phyloP scores from a whole-genome alignment of 2,888 invertebrate genomes.

The Lycaena phlaeas region DNA sequence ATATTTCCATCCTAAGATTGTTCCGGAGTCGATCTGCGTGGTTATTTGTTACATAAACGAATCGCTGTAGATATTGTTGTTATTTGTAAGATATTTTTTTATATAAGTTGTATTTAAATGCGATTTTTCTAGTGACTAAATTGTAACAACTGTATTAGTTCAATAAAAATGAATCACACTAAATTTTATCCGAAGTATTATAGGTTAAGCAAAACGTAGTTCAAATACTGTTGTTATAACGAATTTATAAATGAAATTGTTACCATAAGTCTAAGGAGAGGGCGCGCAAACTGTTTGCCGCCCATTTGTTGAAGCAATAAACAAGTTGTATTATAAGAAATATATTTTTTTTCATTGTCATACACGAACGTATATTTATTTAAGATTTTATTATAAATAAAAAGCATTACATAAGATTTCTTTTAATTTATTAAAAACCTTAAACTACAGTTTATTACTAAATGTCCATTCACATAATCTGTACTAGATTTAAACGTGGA shows the following conservation, averaged over 20 bases:
- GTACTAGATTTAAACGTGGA: conserved; percentile 53
- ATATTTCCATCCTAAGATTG: background rate
- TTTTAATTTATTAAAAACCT: conserved; percentile 64
- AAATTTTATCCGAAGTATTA: conserved; percentile 48
- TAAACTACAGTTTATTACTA: conserved; percentile 60
- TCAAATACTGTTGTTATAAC: conserved; percentile 46
- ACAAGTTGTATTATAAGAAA: conserved; percentile 1
- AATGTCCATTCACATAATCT: conserved; percentile 46
- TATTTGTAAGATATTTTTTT: conserved; percentile 47
- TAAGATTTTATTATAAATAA: conserved; percentile 4
- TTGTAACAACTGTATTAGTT: conserved; percentile 6
- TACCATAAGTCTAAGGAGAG: background rate
- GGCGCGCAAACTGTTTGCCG: background rate
- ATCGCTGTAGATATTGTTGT: conserved; percentile 46
- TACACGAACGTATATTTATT: conserved; percentile 6
- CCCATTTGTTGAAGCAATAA: background rate
- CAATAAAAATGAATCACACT: conserved; percentile 21
- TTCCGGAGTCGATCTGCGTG: conserved; percentile 26
- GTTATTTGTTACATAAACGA: conserved; percentile 23
- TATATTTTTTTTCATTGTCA: conserved; percentile 8
- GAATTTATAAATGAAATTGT: conserved; percentile 35
- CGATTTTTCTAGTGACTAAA: conserved; percentile 7
- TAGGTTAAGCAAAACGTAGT: conserved; percentile 40
- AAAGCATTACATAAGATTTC: conserved; percentile 9
- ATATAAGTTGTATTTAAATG: conserved; percentile 10